phyloP scores from a whole-genome alignment of 2,888 invertebrate species.

The Thecocarcelia acutangulata region DNA sequence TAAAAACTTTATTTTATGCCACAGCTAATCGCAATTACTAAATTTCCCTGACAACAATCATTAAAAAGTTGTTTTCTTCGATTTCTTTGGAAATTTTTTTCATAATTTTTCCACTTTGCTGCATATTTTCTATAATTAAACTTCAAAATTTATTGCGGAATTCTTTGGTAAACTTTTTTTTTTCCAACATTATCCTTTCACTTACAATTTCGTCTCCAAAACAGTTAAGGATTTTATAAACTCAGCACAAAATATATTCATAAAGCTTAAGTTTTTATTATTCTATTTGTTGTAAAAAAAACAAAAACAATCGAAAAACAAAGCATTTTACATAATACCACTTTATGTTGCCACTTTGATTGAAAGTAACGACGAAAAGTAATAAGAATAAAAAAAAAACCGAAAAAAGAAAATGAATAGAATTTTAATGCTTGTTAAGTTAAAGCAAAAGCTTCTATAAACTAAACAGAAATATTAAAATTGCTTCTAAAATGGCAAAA shows the following conservation, averaged over 20 bases:
- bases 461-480: slow-evolving; percentile 11
- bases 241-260: slow-evolving; percentile 21
- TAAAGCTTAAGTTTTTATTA: slow-evolving; percentile 9
- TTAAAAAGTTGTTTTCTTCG: no score
- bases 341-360: slow-evolving; percentile 37
- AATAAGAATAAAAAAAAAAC: not conserved
- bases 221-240: slow-evolving; percentile 9
- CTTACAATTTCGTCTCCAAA: not conserved
- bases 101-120: no score
- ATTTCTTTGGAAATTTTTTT: no score
- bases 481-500: slow-evolving; percentile 2
- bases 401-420: not conserved
- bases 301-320: slow-evolving; percentile 3
- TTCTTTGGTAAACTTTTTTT: not conserved
- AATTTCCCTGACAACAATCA: no score
- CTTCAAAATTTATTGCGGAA: no score
- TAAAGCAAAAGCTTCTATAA: slow-evolving; percentile 30
- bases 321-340: slow-evolving; percentile 28
- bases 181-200: not conserved
- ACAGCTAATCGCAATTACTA: no score
- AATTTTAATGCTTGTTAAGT: slow-evolving; percentile 26
- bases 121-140: no score
- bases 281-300: not conserved
- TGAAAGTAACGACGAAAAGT: slow-evolving; percentile 2
- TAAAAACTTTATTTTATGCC: no score